phyloP scores from a whole-genome alignment of 2,113 vertebrate species.

The Prinia subflava region DNA sequence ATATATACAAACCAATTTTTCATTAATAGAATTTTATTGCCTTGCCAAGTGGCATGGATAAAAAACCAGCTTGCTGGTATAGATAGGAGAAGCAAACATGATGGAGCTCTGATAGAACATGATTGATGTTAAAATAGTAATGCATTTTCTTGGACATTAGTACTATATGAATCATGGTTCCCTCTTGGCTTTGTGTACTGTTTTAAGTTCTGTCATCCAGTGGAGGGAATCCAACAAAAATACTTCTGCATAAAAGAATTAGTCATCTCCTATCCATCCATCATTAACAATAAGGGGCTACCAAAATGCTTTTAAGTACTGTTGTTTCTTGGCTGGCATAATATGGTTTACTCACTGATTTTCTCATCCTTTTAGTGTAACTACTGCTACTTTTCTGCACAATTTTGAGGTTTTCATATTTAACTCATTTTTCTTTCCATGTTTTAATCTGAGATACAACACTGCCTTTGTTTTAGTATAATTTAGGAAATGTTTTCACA shows the following conservation, averaged over 20 bases:
- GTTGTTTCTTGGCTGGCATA: background rate
- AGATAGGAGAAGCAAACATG: background rate
- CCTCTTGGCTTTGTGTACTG: background rate
- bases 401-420: background rate
- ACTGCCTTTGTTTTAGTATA: background rate
- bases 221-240: background rate
- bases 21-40: background rate
- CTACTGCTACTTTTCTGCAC: background rate
- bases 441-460: background rate
- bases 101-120: background rate
- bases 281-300: background rate
- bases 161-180: background rate
- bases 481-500: background rate
- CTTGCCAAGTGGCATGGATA: background rate
- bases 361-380: background rate
- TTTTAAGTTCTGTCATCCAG: background rate
- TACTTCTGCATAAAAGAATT: background rate
- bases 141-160: background rate
- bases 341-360: background rate
- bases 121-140: background rate
- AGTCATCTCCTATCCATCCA: background rate
- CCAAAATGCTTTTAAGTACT: background rate
- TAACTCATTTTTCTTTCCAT: background rate
- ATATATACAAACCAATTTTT: background rate
- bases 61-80: background rate